phyloP scores from a whole-genome alignment of 2,797 vertebrate genomes.

The Oreortyx pictus region DNA sequence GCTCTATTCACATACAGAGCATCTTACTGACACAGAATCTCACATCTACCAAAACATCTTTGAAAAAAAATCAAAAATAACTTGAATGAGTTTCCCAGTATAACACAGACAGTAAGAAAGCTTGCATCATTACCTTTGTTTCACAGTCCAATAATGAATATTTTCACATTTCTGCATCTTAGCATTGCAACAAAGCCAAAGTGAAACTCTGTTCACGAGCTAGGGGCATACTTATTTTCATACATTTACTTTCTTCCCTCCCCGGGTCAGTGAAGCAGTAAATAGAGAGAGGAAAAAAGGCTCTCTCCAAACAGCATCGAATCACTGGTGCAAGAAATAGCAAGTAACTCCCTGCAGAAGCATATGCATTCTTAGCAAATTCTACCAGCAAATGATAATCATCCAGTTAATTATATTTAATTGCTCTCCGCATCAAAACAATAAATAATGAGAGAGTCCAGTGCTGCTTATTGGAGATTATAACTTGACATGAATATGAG shows the following conservation, averaged over 20 bases:
- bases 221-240: slow-evolving; percentile 76
- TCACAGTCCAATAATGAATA: slow-evolving; percentile 35
- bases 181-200: slow-evolving; percentile 15
- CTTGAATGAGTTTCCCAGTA: neutral
- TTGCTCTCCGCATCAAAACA: slow-evolving; percentile 80
- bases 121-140: slow-evolving; percentile 10
- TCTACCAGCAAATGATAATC: slow-evolving; percentile 75
- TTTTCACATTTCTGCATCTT: slow-evolving; percentile 52
- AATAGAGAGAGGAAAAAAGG: slow-evolving; percentile 74
- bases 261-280: slow-evolving; percentile 82
- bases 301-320: slow-evolving; percentile 74
- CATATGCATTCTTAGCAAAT: slow-evolving; percentile 77
- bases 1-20: neutral
- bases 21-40: neutral
- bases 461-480: slow-evolving; percentile 71
- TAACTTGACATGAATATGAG: slow-evolving; percentile 54
- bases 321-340: slow-evolving; percentile 81
- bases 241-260: slow-evolving; percentile 74
- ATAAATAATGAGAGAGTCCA: slow-evolving; percentile 78
- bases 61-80: slow-evolving; percentile 30
- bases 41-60: neutral
- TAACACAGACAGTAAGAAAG: neutral
- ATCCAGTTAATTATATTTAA: slow-evolving; percentile 84
- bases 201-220: slow-evolving; percentile 69
- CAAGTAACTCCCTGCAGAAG: slow-evolving; percentile 79